Evolutionary conservation across 1,140 invertebrate genomes (phyloP), one percentile per base, ranked within the genome.

Genomic region (Aphelinus certus): DNA sequence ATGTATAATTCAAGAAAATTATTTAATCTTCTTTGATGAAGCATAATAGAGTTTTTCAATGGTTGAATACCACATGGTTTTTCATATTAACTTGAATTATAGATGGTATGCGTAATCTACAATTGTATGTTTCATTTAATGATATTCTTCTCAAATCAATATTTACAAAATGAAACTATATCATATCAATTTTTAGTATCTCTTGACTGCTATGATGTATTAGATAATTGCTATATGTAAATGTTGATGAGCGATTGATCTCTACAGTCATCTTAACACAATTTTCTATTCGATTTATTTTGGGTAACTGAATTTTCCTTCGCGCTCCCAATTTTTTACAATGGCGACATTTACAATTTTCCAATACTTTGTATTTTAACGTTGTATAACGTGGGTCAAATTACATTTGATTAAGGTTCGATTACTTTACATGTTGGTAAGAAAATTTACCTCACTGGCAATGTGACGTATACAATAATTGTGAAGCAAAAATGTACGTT

Each of bases 101-200:
- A 47, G 53, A 42, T 57, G 66, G 47, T n/a, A 47, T 48, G 48
- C 48, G 3, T 26, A 55, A 55, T 49, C 53, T 62, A 26, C 26
- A 26, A 26, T 26, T 26, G 26, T 26, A 26, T 26, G 26, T 26
- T 26, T 26, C 26, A 26, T 26, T 26, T 26, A 26, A 26, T 26
- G 26, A 26, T 26, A 26, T 26, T 26, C 26, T 26, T 26, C 26
- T 26, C 26, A 26, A 26, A 26, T 61, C 5, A 61, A 60, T 46
- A 63, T 43, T 63, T 5, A 63, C 9, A 26, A 26, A 26, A 26
- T 26, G 58, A 72, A 42, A 55, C 47, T 73, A 62, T 71, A 61
- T 71, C 2, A 62, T 61, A 71, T 51, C 62, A 71, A 43, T 60
- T 64, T 66, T 73, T 73, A 72, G 26, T 26, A 26, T 26, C 26